These are phyloP conservation scores for Hyperoplus immaculatus DNA, from an alignment of 2,797 vertebrate species.

Conservation along the genomic window DNA sequence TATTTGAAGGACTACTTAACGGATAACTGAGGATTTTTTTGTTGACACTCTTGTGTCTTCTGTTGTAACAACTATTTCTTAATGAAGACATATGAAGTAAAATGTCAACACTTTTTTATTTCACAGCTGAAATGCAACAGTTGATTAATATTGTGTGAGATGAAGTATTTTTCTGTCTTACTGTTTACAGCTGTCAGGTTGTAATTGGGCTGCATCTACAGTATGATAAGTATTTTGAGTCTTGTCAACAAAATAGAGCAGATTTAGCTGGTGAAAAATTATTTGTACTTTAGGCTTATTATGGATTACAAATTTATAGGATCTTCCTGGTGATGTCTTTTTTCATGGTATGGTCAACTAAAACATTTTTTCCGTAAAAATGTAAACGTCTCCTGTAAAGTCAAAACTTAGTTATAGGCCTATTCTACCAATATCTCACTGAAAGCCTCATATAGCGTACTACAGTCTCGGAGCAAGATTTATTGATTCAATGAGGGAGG, in stretches of 20 bases:
- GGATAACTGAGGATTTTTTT: not conserved
- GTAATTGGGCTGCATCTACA: not conserved
- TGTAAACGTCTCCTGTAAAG: not conserved
- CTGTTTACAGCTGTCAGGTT: not conserved
- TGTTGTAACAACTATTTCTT: too few species aligned
- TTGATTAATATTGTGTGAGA: too few species aligned
- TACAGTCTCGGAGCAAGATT: not conserved
- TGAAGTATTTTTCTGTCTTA: too few species aligned
- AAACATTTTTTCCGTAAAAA: not conserved
- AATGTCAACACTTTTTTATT: too few species aligned
- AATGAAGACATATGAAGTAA: too few species aligned
- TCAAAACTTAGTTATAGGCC: not conserved
- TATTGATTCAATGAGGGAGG: not conserved
- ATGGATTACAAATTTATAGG: constrained; percentile 10
- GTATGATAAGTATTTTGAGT: not conserved
- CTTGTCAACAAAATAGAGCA: not conserved
- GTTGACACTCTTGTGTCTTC: too few species aligned
- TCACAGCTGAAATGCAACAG: too few species aligned
- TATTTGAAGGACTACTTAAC: constrained; percentile 4
- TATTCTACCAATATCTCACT: not conserved
- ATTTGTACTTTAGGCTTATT: not conserved
- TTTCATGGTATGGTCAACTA: not conserved
- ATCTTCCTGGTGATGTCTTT: not conserved
- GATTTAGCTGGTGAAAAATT: constrained; percentile 16
- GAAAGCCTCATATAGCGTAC: not conserved